Conservation (phyloP, 2,888 invertebrate genomes). For the Pogonocherus hispidulus region DNA sequence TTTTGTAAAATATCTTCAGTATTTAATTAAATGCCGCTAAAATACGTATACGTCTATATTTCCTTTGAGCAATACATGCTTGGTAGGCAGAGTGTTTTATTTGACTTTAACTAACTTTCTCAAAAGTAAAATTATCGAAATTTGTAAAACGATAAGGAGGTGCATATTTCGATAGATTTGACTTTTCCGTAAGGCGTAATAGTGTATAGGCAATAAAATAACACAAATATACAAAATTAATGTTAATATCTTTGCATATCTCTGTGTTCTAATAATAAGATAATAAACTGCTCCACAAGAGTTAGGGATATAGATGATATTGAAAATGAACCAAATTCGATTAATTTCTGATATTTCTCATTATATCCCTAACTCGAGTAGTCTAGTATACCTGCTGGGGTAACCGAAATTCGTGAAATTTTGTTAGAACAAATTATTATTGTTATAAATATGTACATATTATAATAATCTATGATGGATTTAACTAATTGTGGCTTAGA, state of each 20-base stretch:
- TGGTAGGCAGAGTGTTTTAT: conserved; percentile 43
- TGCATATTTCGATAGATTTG: conserved; percentile 37
- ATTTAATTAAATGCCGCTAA: conserved; percentile 10
- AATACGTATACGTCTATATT: conserved; percentile 15
- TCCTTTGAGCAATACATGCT: conserved; percentile 49
- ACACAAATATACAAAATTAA: conserved; percentile 45
- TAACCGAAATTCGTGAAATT: neutral
- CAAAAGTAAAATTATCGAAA: conserved; percentile 38
- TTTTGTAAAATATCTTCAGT: no score
- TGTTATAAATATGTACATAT: no score
- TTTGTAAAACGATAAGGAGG: conserved; percentile 4
- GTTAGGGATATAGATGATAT: no score
- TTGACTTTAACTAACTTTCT: conserved; percentile 34
- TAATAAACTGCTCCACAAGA: neutral
- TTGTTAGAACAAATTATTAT: no score
- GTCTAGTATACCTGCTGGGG: neutral
- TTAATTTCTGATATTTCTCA: no score
- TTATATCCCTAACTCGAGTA: no score
- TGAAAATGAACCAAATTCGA: no score
- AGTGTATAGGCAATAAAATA: conserved; percentile 57
- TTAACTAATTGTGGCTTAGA: no score
- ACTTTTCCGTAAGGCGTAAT: conserved; percentile 43
- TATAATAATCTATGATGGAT: no score
- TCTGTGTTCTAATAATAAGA: conserved; percentile 44
- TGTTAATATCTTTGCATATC: conserved; percentile 55